Evolutionary conservation across 2,888 invertebrate species (phyloP).

Genomic region (Ornithoptera priamus): DNA sequence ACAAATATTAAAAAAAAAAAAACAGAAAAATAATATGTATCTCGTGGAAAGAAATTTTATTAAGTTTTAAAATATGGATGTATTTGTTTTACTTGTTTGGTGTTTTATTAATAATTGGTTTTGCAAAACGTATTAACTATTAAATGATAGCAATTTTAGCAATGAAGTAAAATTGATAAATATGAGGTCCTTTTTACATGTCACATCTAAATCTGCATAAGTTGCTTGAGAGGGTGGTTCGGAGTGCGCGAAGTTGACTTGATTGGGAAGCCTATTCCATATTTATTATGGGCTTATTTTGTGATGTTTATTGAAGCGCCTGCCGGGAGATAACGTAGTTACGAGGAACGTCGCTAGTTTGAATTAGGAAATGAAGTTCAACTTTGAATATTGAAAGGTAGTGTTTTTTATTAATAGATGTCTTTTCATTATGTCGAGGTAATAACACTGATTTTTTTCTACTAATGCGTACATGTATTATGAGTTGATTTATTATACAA

Average conservation of each 20-base stretch:
- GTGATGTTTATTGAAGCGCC: slow-evolving; percentile 72
- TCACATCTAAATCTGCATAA: slow-evolving; percentile 43
- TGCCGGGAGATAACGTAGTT: slow-evolving; percentile 45
- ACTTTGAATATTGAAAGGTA: slow-evolving; percentile 20
- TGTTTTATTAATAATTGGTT: no score
- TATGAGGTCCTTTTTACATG: slow-evolving; percentile 7
- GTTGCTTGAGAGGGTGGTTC: slow-evolving; percentile 49
- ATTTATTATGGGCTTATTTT: slow-evolving; percentile 78
- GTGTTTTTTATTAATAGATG: neutral
- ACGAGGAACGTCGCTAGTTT: slow-evolving; percentile 31
- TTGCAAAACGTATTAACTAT: no score
- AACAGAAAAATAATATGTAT: no score
- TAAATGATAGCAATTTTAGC: neutral
- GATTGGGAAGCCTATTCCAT: slow-evolving; percentile 79
- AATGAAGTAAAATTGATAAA: neutral
- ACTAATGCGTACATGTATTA: no score
- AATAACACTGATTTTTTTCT: no score
- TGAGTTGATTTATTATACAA: no score
- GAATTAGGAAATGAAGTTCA: slow-evolving; percentile 21
- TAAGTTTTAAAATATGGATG: no score
- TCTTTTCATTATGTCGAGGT: no score
- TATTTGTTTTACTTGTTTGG: no score
- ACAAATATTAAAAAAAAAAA: no score
- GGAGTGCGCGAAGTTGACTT: slow-evolving; percentile 70
- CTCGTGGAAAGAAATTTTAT: no score